Evolutionary conservation across 2,888 invertebrate genomes (phyloP), one percentile per base, ranked within the genome.

Genomic region (Spisula subtruncata): DNA sequence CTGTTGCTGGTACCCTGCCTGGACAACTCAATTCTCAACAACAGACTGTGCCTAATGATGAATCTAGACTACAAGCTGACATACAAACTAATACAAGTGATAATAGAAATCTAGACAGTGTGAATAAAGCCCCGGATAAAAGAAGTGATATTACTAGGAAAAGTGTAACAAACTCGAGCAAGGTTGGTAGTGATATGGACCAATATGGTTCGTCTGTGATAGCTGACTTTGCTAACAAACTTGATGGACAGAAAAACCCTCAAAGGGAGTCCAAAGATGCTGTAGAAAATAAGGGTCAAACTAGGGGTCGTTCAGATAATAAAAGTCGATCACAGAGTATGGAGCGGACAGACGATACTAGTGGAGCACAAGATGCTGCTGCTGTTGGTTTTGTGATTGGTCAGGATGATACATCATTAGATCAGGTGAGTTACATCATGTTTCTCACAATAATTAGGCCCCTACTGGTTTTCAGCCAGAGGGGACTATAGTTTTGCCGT

Each of bases 381-480:
- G 96, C 95, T 48, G 95, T 97, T 51, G 97, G 96, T 16, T 96
- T 97, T 93, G 97, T 98, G 88, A 98, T 98, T 94, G 98, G 98
- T 92, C 97, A 97, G 87, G 98, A 98, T 95, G 96, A 98, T n/a
- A 83, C 93, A 20, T 56, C 87, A 12, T 32, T 92, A n/a, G 93
- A 93, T 41, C 86, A 89, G 90, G 93, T 93, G 85, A 48, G 83
- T 46, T n/a, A 41, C 8, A 41, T 41, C 2, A 8, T 41, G 41
- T 41, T 41, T 35, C n/a, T n/a, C n/a, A n/a, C n/a, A n/a, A n/a
- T n/a, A n/a, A n/a, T n/a, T n/a, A n/a, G n/a, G n/a, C n/a, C n/a
- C n/a, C n/a, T n/a, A n/a, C n/a, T n/a, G n/a, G n/a, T n/a, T n/a
- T n/a, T n/a, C n/a, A n/a, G n/a, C n/a, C n/a, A n/a, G n/a, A n/a